Evolutionary conservation across 2,888 invertebrate species (phyloP).

Genomic region (Drepanosiphum platanoidis): DNA sequence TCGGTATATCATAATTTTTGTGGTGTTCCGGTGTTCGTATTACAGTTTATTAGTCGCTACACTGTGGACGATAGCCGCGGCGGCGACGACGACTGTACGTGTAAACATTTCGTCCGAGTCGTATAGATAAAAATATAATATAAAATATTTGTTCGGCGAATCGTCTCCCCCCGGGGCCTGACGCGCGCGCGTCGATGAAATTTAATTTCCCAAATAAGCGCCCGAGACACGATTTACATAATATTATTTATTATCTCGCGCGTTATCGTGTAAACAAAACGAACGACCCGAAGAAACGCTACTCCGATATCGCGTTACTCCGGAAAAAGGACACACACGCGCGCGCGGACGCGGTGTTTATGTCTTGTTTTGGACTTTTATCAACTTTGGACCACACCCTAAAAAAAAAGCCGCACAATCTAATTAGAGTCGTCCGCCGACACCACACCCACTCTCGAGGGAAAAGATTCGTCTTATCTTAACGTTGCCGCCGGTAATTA

Average conservation of each 20-base stretch:
- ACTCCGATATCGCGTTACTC: constrained; percentile 1
- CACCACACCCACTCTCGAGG: constrained; percentile 54
- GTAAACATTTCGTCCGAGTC: not conserved
- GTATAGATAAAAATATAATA: not conserved
- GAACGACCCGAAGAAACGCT: constrained; percentile 17
- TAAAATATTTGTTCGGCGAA: not conserved
- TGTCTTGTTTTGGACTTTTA: constrained; percentile 57
- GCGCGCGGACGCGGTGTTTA: not conserved
- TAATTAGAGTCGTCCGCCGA: constrained; percentile 47
- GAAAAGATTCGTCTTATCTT: constrained; percentile 58
- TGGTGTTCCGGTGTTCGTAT: not conserved
- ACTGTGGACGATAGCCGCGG: not conserved
- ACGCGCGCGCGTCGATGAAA: not conserved
- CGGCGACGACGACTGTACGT: too few relatives aligned
- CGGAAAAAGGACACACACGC: constrained; percentile 11
- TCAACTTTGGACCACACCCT: constrained; percentile 58
- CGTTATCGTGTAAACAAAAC: not conserved
- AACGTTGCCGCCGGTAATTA: constrained; percentile 4
- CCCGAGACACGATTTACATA: constrained; percentile 12
- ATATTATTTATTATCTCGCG: not conserved
- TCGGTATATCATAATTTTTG: constrained; percentile 1
- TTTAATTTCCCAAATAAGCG: constrained; percentile 15
- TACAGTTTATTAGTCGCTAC: not conserved
- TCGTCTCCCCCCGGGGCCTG: not conserved
- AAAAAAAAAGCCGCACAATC: constrained; percentile 25